Percentiles rank a stretch among this genome's conserved stretches.
Evolutionary conservation across 2,888 invertebrate species (phyloP).

Genomic region (Cotesia congregata): DNA sequence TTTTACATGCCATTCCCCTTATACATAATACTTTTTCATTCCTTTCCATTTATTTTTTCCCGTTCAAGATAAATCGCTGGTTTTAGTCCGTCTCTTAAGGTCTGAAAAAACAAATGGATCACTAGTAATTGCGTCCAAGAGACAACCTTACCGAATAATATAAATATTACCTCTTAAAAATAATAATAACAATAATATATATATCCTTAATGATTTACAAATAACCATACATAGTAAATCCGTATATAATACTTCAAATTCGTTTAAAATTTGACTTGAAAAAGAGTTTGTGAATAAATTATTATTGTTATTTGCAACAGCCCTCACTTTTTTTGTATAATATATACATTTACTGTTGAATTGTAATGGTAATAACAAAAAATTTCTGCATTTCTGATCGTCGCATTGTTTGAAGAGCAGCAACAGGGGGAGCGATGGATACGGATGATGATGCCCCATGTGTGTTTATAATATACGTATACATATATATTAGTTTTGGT

Average conservation of each 20-base stretch:
- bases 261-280: not conserved
- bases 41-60: conserved; percentile 34
- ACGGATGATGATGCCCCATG: conserved; percentile 7
- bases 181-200: conserved; percentile 14
- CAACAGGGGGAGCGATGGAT: not conserved
- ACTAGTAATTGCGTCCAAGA: conserved; percentile 30
- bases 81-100: not conserved
- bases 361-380: conserved; percentile 38
- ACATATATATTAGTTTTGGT: not conserved
- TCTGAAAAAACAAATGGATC: conserved; percentile 32
- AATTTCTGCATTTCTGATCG: conserved; percentile 35
- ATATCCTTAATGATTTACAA: not conserved
- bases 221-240: not conserved
- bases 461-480: conserved; percentile 11
- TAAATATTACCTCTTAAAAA: conserved; percentile 6
- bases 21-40: conserved; percentile 48
- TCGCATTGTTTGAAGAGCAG: conserved; percentile 29
- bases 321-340: not conserved
- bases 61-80: conserved; percentile 38
- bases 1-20: conserved; percentile 24
- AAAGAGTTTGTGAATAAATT: conserved; percentile 25
- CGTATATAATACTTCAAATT: not conserved
- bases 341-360: conserved; percentile 7
- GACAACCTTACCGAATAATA: conserved; percentile 1
- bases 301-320: not conserved